Conservation (phyloP, 2,888 invertebrate genomes). For the Thyatira batis region DNA sequence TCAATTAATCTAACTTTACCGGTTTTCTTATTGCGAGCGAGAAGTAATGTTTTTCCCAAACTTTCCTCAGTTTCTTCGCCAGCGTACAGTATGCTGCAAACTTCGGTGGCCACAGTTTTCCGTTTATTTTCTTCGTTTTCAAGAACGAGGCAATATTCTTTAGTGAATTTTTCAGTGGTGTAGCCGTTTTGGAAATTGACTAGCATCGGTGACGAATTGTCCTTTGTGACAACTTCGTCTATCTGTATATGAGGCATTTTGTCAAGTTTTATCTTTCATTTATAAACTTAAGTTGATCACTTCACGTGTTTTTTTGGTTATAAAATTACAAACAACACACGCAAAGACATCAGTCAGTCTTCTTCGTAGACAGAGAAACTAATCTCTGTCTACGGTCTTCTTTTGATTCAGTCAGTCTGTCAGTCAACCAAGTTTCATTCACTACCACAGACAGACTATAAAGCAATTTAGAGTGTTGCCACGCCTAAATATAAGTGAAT, state of each 20-base stretch:
- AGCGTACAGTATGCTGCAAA: conserved; percentile 53
- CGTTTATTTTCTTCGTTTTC: conserved; percentile 38
- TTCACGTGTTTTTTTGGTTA: conserved; percentile 1
- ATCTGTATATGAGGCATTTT: conserved; percentile 57
- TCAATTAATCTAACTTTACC: conserved; percentile 68
- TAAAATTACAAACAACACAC: not conserved
- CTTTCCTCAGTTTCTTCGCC: conserved; percentile 57
- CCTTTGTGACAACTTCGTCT: conserved; percentile 55
- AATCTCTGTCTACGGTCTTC: no score
- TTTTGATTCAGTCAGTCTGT: no score
- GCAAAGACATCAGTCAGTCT: no score
- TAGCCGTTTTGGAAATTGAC: conserved; percentile 70
- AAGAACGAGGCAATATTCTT: conserved; percentile 41
- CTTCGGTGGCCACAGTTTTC: conserved; percentile 43
- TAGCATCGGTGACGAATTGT: conserved; percentile 43
- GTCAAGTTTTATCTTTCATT: not conserved
- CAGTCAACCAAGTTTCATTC: no score
- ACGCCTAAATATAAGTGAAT: no score
- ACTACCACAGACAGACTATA: no score
- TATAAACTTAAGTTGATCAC: not conserved
- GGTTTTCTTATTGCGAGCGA: conserved; percentile 55
- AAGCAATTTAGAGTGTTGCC: no score
- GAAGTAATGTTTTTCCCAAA: conserved; percentile 52
- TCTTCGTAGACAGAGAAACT: not conserved
- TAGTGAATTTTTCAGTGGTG: conserved; percentile 45